phyloP scores from a whole-genome alignment of 2,113 vertebrate genomes.

The Rhineura floridana region DNA sequence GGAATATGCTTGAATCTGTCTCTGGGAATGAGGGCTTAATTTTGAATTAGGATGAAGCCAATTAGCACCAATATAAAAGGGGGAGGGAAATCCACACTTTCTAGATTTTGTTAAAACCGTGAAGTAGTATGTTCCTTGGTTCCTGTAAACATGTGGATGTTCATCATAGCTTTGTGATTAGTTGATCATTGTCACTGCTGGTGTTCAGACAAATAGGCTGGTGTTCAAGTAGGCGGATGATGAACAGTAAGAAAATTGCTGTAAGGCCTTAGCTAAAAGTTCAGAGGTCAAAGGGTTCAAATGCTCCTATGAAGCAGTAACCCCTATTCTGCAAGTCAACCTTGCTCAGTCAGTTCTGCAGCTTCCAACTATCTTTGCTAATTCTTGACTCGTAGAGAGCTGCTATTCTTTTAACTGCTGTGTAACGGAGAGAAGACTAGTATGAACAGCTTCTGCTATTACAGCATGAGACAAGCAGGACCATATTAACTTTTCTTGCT shows the following conservation, averaged over 20 bases:
- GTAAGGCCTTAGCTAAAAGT: background rate
- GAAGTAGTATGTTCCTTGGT: background rate
- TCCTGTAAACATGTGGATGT: background rate
- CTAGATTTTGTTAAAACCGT: background rate
- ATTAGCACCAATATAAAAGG: background rate
- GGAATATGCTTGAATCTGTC: background rate
- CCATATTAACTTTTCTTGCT: background rate
- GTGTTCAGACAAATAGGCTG: background rate
- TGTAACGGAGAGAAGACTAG: background rate
- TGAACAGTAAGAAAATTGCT: background rate
- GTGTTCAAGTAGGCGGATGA: background rate
- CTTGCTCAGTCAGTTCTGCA: background rate
- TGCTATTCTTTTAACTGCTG: background rate
- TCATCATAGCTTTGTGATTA: background rate
- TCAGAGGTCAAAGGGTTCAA: background rate
- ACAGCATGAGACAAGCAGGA: background rate
- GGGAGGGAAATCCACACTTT: background rate
- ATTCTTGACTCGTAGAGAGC: background rate
- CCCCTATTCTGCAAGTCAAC: too few relatives aligned
- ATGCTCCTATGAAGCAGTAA: background rate
- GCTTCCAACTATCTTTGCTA: background rate
- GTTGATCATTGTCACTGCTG: background rate
- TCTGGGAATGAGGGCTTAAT: constrained; percentile 12
- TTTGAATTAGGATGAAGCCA: constrained; percentile 9
- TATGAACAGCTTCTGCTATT: background rate